phyloP scores from a whole-genome alignment of 1,140 invertebrate genomes.

The Drosophila repletoides region DNA sequence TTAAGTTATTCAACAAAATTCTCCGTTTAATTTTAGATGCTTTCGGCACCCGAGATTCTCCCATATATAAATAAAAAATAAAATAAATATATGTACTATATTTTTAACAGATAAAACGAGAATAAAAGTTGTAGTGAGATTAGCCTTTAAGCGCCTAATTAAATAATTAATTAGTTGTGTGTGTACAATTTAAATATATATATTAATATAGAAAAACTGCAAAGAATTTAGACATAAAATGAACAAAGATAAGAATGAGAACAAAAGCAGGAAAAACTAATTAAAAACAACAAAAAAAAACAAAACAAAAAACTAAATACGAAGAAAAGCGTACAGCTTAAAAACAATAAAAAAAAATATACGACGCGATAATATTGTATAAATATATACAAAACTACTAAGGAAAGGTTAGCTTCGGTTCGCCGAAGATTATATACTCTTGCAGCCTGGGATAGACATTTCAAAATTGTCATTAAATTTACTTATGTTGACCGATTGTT shows the following conservation, averaged over 20 bases:
- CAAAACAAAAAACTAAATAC: neutral
- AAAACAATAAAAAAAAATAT: conserved; percentile 43
- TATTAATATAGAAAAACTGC: no score
- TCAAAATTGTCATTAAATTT: no score
- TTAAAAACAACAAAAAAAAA: conserved; percentile 22
- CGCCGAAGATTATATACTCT: no score
- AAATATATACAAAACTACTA: conserved; percentile 67
- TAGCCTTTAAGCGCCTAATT: conserved; percentile 72
- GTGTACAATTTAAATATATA: conserved; percentile 57
- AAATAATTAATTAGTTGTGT: conserved; percentile 71
- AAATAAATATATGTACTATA: conserved; percentile 49
- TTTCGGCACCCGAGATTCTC: conserved; percentile 20
- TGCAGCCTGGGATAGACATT: no score
- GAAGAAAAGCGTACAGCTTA: conserved; percentile 44
- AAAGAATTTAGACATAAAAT: conserved; percentile 79
- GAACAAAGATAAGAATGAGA: conserved; percentile 63
- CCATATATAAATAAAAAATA: neutral
- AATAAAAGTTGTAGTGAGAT: conserved; percentile 68
- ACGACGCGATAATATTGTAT: conserved; percentile 75
- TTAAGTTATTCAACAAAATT: no score
- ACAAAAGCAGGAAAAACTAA: conserved; percentile 44
- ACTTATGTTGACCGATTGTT: no score
- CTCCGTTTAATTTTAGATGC: no score
- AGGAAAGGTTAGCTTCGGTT: no score
- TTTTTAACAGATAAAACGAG: conserved; percentile 42